These are phyloP conservation scores for Cataglyphis hispanica DNA, from an alignment of 1,140 invertebrate species.

Conservation along the genomic window DNA sequence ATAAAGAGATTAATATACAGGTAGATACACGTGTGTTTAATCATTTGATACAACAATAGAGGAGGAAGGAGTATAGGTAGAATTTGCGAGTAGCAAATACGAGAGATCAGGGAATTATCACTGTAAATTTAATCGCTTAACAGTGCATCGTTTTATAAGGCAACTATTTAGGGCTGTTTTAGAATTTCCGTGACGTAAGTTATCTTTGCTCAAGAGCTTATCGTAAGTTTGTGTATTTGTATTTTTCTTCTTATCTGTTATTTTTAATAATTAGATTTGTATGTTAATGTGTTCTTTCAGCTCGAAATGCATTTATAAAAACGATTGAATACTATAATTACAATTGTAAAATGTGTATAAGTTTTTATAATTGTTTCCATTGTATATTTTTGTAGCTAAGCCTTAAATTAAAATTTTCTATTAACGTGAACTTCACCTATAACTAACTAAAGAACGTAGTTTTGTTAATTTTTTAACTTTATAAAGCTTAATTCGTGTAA, in stretches of 20 bases:
- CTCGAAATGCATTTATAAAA: neutral
- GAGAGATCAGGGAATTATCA: conserved; percentile 55
- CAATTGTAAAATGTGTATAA: neutral
- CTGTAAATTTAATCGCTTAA: conserved; percentile 71
- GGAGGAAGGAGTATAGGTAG: neutral
- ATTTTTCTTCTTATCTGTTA: conserved; percentile 57
- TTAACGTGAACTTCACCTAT: no score
- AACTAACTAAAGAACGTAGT: no score
- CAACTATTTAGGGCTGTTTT: conserved; percentile 75
- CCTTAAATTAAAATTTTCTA: no score
- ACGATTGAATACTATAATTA: neutral
- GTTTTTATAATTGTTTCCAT: no score
- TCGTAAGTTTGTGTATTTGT: conserved; percentile 65
- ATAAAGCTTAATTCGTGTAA: no score
- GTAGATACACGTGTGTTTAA: conserved; percentile 21
- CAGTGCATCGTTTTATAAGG: conserved; percentile 60
- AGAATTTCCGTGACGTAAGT: conserved; percentile 76
- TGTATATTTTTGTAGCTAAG: no score
- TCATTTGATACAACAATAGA: neutral
- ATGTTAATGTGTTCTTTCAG: conserved; percentile 42
- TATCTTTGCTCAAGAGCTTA: conserved; percentile 78
- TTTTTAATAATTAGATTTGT: conserved; percentile 17
- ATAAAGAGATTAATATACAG: conserved; percentile 5
- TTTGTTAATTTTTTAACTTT: no score
- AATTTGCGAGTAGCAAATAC: conserved; percentile 70